Percentiles rank a stretch among this genome's conserved stretches.
Evolutionary conservation across 1,140 invertebrate genomes (phyloP).

Genomic region (Adoxophyes honmai): DNA sequence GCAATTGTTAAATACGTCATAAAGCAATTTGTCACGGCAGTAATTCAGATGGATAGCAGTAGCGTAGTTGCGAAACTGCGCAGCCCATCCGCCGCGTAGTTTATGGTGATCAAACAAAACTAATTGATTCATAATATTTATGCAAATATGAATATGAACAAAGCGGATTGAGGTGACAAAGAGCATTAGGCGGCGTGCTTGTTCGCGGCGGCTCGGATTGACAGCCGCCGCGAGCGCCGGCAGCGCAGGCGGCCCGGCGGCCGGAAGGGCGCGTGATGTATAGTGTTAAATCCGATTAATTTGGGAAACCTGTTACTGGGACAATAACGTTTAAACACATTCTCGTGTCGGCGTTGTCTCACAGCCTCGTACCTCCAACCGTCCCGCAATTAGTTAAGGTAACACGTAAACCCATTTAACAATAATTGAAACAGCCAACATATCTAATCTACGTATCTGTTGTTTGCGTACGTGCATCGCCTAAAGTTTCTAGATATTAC

Average conservation of each 20-base stretch:
- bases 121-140: constrained; percentile 1
- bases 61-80: neutral
- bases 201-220: constrained; percentile 3
- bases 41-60: constrained; percentile 6
- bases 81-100: neutral
- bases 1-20: neutral
- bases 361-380: neutral
- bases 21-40: constrained; percentile 3
- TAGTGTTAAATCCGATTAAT: constrained; percentile 52
- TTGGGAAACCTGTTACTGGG: constrained; percentile 38
- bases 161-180: neutral
- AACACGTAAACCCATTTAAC: constrained; percentile 14
- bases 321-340: constrained; percentile 50
- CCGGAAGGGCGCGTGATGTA: constrained; percentile 38
- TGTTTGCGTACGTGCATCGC: constrained; percentile 6
- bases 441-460: constrained; percentile 13
- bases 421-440: constrained; percentile 5
- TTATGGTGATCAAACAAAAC: neutral
- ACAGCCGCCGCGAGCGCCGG: constrained; percentile 1
- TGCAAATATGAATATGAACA: neutral
- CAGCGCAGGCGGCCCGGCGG: constrained; percentile 23
- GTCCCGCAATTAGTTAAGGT: constrained; percentile 23
- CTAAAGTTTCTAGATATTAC: constrained; percentile 8
- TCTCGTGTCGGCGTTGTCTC: constrained; percentile 30
- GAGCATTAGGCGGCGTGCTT: neutral